Evolutionary conservation across 2,113 vertebrate species (phyloP).

Genomic region (Semnornis frantzii): DNA sequence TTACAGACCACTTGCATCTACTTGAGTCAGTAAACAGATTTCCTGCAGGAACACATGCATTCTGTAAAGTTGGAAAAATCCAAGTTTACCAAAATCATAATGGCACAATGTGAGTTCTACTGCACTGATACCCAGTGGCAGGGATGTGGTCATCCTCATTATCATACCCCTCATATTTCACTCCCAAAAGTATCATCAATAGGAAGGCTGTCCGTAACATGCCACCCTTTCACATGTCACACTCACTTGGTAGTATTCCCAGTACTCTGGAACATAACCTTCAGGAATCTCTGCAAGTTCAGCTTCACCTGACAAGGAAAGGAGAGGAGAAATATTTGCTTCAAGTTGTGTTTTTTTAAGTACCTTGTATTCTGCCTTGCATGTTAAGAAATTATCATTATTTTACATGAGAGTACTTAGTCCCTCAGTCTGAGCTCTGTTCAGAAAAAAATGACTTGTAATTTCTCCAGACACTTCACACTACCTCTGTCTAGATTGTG

Average conservation of each 20-base stretch:
- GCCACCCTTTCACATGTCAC: neutral
- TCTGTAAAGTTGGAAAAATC: neutral
- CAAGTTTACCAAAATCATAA: neutral
- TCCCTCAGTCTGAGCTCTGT: neutral
- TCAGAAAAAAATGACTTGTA: neutral
- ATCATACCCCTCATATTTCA: neutral
- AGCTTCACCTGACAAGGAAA: slow-evolving; percentile 84
- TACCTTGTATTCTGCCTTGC: neutral
- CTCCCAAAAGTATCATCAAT: neutral
- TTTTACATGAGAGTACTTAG: neutral
- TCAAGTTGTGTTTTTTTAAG: neutral
- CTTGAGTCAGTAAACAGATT: neutral
- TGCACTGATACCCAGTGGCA: neutral
- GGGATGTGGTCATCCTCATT: neutral
- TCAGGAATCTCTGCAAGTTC: slow-evolving; percentile 91
- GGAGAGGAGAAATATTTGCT: neutral
- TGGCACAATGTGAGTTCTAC: neutral
- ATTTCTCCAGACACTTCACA: neutral
- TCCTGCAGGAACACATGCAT: neutral
- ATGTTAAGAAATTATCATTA: neutral
- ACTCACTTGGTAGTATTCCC: slow-evolving; percentile 93
- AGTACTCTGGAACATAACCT: slow-evolving; percentile 89
- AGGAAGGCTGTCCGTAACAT: neutral
- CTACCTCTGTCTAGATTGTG: neutral
- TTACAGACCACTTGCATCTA: neutral